phyloP scores from a whole-genome alignment of 2,888 invertebrate species.

The Phyllotreta cruciferae region DNA sequence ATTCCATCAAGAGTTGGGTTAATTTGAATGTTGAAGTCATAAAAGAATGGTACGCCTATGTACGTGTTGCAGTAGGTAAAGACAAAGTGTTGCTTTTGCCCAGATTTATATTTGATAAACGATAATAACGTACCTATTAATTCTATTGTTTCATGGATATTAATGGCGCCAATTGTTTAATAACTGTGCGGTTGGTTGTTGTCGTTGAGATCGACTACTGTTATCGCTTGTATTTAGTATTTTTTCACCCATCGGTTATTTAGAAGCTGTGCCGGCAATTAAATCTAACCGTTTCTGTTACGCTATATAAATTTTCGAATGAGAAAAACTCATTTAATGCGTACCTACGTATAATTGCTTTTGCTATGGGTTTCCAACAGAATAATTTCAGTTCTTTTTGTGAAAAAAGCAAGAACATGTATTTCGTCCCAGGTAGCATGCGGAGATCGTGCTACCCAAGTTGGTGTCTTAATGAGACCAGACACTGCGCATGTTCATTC shows the following conservation, averaged over 20 bases:
- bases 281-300: constrained; percentile 1
- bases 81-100: constrained; percentile 7
- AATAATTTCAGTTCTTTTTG: background rate
- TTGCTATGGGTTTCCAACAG: background rate
- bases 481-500: constrained; percentile 57
- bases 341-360: too few relatives aligned
- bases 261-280: constrained; percentile 7
- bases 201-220: constrained; percentile 18
- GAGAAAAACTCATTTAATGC: too few relatives aligned
- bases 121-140: constrained; percentile 18
- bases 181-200: constrained; percentile 13
- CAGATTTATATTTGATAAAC: constrained; percentile 28
- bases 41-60: too few relatives aligned
- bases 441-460: constrained; percentile 26
- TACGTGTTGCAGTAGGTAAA: background rate
- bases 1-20: too few relatives aligned
- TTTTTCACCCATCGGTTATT: constrained; percentile 12
- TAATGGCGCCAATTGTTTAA: constrained; percentile 22
- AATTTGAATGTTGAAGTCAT: background rate
- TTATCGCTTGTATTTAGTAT: constrained; percentile 10
- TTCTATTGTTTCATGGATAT: constrained; percentile 18
- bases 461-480: constrained; percentile 60
- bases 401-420: constrained; percentile 10
- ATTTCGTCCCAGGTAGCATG: constrained; percentile 7
- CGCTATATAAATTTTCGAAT: too few relatives aligned